These are phyloP conservation scores for Bombus fervidus DNA, from an alignment of 1,140 invertebrate genomes.

Conservation along the genomic window DNA sequence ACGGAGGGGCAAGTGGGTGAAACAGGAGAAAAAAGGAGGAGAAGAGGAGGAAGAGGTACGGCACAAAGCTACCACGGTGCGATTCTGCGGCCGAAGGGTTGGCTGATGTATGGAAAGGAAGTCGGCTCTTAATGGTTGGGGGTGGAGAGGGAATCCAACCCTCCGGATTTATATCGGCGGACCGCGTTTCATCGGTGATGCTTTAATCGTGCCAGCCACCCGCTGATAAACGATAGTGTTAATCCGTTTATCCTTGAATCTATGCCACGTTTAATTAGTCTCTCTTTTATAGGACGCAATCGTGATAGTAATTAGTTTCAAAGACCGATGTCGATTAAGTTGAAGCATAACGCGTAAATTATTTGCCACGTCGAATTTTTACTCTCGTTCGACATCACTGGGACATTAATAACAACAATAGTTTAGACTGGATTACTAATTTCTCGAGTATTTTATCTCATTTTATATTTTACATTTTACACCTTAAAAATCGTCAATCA, in stretches of 20 bases:
- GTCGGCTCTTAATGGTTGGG: slow-evolving; percentile 71
- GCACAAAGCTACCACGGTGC: slow-evolving; percentile 59
- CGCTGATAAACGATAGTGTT: slow-evolving; percentile 50
- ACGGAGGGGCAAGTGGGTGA: slow-evolving; percentile 44
- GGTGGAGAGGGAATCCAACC: slow-evolving; percentile 52
- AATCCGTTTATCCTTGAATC: slow-evolving; percentile 38
- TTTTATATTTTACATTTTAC: too few species aligned
- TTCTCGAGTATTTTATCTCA: too few species aligned
- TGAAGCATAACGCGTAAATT: too few species aligned
- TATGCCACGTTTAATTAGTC: slow-evolving; percentile 27
- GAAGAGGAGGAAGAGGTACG: slow-evolving; percentile 52
- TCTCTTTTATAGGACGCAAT: neutral
- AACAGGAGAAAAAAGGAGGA: neutral
- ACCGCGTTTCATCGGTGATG: slow-evolving; percentile 55
- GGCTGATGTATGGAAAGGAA: slow-evolving; percentile 73
- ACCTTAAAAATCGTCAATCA: too few species aligned
- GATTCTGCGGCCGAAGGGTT: slow-evolving; percentile 66
- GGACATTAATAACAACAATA: too few species aligned
- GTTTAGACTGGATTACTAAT: too few species aligned
- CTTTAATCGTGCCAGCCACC: slow-evolving; percentile 57
- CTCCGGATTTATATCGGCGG: slow-evolving; percentile 59
- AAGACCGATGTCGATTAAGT: neutral
- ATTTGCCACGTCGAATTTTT: too few species aligned
- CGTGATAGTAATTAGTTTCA: neutral
- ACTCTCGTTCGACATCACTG: too few species aligned